Conservation (phyloP, 2,113 vertebrate genomes). For the Cepphus grylle region DNA sequence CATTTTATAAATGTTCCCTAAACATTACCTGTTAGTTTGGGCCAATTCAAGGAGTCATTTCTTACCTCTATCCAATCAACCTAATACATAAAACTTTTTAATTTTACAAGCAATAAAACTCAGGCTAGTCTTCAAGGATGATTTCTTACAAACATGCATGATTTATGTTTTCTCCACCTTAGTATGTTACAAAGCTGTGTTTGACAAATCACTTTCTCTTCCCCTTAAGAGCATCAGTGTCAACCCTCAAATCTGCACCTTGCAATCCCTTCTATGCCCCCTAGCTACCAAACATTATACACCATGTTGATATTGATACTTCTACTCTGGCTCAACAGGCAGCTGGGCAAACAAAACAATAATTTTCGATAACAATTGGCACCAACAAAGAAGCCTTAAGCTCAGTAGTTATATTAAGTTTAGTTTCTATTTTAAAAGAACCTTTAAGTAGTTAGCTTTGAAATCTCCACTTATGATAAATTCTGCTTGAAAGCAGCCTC, state of each 20-base stretch:
- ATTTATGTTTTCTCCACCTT: not conserved
- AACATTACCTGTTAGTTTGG: not conserved
- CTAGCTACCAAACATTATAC: not conserved
- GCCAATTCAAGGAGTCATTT: not conserved
- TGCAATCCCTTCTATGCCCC: not conserved
- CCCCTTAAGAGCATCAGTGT: not conserved
- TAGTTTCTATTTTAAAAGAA: not conserved
- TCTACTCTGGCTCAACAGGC: not conserved
- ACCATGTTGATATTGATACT: not conserved
- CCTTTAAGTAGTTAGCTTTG: not conserved
- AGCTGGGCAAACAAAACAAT: not conserved
- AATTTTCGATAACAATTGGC: not conserved
- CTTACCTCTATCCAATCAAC: not conserved
- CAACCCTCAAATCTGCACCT: not conserved
- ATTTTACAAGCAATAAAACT: not conserved
- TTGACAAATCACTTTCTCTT: not conserved
- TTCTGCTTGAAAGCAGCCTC: not conserved
- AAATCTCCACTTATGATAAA: not conserved
- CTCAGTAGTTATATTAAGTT: not conserved
- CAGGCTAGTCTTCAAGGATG: not conserved
- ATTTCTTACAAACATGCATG: not conserved
- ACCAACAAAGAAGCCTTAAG: not conserved
- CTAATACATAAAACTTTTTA: not conserved
- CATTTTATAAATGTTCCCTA: not conserved
- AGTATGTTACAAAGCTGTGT: not conserved